Evolutionary conservation across 2,113 vertebrate genomes (phyloP).

Genomic region (Thamnophis sirtalis): DNA sequence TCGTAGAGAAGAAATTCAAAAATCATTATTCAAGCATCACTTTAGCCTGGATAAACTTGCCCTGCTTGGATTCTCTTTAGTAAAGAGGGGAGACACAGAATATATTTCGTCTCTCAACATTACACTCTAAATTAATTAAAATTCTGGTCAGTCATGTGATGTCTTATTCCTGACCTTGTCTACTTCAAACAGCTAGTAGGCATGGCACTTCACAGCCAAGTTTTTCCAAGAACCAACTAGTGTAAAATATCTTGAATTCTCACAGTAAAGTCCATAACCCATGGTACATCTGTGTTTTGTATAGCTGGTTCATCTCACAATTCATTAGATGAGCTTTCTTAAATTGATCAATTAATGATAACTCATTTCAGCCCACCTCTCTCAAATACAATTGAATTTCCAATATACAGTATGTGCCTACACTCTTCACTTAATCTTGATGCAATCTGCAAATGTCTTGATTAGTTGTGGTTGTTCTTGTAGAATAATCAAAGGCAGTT

Average conservation of each 20-base stretch:
- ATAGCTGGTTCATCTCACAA: background rate
- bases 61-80: background rate
- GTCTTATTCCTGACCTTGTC: background rate
- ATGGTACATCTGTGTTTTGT: background rate
- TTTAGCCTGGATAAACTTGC: background rate
- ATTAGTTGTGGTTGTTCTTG: background rate
- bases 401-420: background rate
- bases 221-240: background rate
- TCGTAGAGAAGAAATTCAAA: background rate
- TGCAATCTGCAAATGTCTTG: background rate
- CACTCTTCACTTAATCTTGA: background rate
- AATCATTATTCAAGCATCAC: background rate
- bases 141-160: background rate
- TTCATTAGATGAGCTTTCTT: background rate
- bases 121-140: background rate
- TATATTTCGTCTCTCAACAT: background rate
- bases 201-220: background rate
- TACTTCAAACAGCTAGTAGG: background rate
- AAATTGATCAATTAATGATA: background rate
- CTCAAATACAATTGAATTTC: background rate
- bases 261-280: background rate
- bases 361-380: background rate
- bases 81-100: background rate
- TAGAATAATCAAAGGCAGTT: background rate
- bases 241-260: background rate